Percentiles rank a stretch among this genome's conserved stretches.
phyloP scores from a whole-genome alignment of 2,797 vertebrate genomes.

The Rhinichthys osculus region DNA sequence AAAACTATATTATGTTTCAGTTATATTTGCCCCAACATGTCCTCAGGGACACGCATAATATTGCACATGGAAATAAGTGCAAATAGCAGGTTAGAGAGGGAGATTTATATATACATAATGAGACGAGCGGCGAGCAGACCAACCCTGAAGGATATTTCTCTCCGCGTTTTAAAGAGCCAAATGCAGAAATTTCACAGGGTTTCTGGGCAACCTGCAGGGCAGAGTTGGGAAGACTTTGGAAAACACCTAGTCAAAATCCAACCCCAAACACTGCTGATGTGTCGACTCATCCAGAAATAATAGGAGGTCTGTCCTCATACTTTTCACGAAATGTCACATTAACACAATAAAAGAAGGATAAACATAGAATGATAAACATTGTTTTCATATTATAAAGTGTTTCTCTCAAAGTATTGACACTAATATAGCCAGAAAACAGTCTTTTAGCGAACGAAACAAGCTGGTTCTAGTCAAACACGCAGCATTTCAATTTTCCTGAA shows the following conservation, averaged over 20 bases:
- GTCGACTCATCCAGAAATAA: not conserved
- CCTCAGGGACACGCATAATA: not conserved
- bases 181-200: conserved; percentile 29
- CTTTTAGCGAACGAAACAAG: not conserved
- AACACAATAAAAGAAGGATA: not conserved
- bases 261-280: not conserved
- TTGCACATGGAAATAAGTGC: conserved; percentile 29
- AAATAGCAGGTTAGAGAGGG: conserved; percentile 12
- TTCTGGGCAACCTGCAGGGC: conserved; percentile 30
- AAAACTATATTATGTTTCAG: not conserved
- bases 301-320: not conserved
- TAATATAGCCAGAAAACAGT: not conserved
- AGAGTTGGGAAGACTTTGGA: conserved; percentile 1
- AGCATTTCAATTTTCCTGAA: not conserved
- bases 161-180: conserved; percentile 14
- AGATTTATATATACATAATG: not conserved
- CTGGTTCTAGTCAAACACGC: not conserved
- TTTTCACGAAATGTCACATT: not conserved
- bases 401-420: not conserved
- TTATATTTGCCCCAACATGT: conserved; percentile 4
- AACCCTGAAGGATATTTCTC: conserved; percentile 20
- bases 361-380: not conserved
- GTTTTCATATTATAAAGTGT: not conserved
- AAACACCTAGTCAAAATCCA: conserved; percentile 26
- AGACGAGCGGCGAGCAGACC: not conserved